These are phyloP conservation scores for Amia ocellicauda DNA, from an alignment of 2,113 vertebrate genomes.

Conservation along the genomic window DNA sequence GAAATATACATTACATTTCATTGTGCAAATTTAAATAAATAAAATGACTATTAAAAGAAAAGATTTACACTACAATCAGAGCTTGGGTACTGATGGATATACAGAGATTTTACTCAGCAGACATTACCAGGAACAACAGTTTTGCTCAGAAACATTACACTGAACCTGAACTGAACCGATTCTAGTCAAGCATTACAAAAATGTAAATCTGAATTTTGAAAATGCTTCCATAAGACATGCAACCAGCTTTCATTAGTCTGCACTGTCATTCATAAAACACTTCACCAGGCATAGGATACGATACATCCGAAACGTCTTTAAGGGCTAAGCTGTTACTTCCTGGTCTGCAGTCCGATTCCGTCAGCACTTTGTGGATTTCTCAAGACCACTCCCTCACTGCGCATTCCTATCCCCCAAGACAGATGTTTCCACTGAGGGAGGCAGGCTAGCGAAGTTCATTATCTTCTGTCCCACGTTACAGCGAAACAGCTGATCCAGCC, in stretches of 20 bases:
- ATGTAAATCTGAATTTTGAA: too few relatives aligned
- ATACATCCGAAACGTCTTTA: background rate
- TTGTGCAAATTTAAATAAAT: too few relatives aligned
- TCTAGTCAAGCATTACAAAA: too few relatives aligned
- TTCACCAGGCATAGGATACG: background rate
- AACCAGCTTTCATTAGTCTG: background rate
- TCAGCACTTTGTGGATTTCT: conserved; percentile 1
- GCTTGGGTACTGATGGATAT: too few relatives aligned
- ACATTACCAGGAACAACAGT: too few relatives aligned
- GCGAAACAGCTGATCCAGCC: background rate
- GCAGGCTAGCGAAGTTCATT: background rate
- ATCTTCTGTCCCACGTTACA: background rate
- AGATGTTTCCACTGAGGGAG: background rate
- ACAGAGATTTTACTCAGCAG: too few relatives aligned
- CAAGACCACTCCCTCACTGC: background rate
- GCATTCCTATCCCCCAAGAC: background rate
- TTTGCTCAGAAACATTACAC: too few relatives aligned
- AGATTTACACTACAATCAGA: too few relatives aligned
- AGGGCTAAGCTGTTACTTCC: conserved; percentile 4
- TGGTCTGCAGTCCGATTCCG: background rate
- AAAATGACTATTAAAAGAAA: too few relatives aligned
- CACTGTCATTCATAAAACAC: background rate
- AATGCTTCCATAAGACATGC: too few relatives aligned
- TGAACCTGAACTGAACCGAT: too few relatives aligned
- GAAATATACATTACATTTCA: too few relatives aligned